A percentile compares a stretch with the other conserved stretches of the same genome.
phyloP scores from a whole-genome alignment of 2,113 vertebrate genomes.

The Odocoileus virginianus region DNA sequence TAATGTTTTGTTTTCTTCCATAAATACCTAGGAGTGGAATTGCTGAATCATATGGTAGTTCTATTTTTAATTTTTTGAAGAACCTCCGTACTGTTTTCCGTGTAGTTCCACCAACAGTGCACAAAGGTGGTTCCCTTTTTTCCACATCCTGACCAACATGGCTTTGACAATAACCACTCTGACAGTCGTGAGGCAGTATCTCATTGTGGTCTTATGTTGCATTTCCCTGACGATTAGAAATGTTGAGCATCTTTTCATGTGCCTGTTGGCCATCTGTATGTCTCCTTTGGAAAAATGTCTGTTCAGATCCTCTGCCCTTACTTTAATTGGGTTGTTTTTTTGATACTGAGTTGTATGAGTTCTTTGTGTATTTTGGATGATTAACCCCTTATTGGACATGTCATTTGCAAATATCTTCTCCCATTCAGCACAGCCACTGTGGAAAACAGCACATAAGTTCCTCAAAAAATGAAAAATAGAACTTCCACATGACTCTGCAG shows the following conservation, averaged over 20 bases:
- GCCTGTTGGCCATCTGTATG: background rate
- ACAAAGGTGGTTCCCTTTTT: background rate
- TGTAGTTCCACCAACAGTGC: background rate
- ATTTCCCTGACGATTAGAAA: background rate
- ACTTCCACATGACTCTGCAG: background rate
- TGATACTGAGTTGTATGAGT: background rate
- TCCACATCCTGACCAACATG: background rate
- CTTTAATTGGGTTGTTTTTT: background rate
- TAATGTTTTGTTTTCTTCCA: background rate
- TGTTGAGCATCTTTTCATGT: background rate
- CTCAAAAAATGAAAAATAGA: background rate
- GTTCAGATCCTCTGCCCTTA: background rate
- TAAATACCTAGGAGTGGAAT: background rate
- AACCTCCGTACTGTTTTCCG: background rate
- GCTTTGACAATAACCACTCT: background rate
- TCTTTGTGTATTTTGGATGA: background rate
- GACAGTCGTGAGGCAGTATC: background rate
- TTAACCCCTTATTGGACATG: background rate
- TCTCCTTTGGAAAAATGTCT: background rate
- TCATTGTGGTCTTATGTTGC: background rate
- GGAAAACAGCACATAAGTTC: background rate
- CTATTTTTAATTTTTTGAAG: background rate
- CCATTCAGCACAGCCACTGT: background rate
- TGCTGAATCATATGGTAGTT: background rate
- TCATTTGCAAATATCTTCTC: background rate